A percentile compares a stretch with the other conserved stretches of the same genome.
These are phyloP conservation scores for Thripadectes ignobilis DNA, from an alignment of 2,797 vertebrate genomes.

Conservation along the genomic window DNA sequence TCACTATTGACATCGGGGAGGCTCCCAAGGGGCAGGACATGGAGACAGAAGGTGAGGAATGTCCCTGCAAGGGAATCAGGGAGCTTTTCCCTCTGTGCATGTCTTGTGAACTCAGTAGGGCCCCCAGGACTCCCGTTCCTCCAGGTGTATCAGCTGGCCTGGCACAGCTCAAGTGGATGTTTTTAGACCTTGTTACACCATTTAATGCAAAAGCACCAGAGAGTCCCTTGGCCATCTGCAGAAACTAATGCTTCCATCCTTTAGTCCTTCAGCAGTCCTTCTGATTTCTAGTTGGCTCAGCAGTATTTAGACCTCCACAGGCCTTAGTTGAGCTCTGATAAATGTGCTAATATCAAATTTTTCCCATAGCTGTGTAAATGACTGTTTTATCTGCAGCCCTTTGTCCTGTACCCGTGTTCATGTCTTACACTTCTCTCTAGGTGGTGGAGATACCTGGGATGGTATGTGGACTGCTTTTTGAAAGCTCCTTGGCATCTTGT, in stretches of 20 bases:
- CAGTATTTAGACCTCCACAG: background rate
- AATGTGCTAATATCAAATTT: background rate
- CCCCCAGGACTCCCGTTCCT: background rate
- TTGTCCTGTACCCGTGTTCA: slow-evolving; percentile 67
- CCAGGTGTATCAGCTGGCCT: background rate
- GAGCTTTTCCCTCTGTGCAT: background rate
- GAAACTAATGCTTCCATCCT: slow-evolving; percentile 14
- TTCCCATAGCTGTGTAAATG: background rate
- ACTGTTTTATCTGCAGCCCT: slow-evolving; percentile 61
- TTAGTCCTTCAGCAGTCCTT: background rate
- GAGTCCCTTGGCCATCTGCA: background rate
- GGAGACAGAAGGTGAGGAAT: slow-evolving; percentile 94
- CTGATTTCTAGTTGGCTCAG: background rate
- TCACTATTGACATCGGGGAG: slow-evolving; percentile 98
- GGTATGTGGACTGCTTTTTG: slow-evolving; percentile 80
- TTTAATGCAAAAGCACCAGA: background rate
- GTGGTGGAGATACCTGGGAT: slow-evolving; percentile 87
- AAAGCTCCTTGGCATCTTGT: slow-evolving; percentile 54
- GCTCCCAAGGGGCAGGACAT: slow-evolving; percentile 96
- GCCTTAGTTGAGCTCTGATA: background rate
- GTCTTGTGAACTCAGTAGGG: background rate
- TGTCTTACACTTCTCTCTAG: slow-evolving; percentile 76
- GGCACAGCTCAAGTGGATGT: background rate
- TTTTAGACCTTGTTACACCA: background rate
- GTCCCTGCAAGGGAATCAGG: background rate